Conservation (phyloP, 2,797 vertebrate genomes). For the Hypotaenidia philippensis region DNA sequence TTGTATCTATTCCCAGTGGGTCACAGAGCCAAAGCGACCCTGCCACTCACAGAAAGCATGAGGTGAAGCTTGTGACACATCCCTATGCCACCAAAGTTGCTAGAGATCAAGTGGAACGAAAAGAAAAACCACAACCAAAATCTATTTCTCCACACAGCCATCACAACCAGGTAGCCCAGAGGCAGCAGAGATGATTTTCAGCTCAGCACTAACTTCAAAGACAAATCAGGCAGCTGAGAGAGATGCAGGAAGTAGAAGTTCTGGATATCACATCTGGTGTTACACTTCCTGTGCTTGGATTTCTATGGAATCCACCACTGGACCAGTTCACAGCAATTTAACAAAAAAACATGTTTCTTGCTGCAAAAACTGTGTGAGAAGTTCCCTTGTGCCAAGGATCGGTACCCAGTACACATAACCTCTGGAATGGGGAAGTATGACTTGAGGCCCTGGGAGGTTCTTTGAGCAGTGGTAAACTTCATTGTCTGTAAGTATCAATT, state of each 20-base stretch:
- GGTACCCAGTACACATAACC: not conserved
- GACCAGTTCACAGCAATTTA: not conserved
- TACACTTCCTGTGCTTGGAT: not conserved
- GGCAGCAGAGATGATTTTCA: not conserved
- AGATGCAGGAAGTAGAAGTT: not conserved
- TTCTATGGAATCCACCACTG: not conserved
- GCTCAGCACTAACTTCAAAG: not conserved
- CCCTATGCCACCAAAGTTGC: not conserved
- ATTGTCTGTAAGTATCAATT: not conserved
- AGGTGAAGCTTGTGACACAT: not conserved
- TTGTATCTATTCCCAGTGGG: not conserved
- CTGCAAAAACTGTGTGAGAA: not conserved
- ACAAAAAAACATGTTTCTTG: not conserved
- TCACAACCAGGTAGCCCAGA: not conserved
- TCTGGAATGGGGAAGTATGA: not conserved
- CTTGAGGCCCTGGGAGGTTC: not conserved
- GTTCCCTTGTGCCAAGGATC: not conserved
- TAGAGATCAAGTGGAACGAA: not conserved
- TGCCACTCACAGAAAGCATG: rapidly evolving
- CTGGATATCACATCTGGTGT: not conserved
- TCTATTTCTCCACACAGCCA: not conserved
- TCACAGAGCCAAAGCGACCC: not conserved
- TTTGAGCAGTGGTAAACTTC: not conserved
- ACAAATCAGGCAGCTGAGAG: not conserved
- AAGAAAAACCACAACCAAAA: not conserved